phyloP scores from a whole-genome alignment of 2,113 vertebrate species.

The Platysternon megacephalum region DNA sequence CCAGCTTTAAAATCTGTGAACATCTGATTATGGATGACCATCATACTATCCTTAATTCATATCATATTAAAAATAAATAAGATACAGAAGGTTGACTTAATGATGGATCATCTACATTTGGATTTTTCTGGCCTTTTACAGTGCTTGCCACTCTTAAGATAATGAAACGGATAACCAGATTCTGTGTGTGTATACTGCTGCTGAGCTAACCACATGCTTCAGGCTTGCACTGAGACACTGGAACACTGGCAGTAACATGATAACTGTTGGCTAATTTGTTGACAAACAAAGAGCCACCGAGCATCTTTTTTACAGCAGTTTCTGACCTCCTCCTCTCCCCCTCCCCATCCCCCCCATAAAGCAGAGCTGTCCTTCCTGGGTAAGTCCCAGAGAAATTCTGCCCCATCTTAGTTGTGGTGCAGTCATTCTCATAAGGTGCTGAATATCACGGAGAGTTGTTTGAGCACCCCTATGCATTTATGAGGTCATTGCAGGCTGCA shows the following conservation, averaged over 20 bases:
- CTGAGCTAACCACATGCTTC: not conserved
- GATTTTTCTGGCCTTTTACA: not conserved
- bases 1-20: not conserved
- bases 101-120: not conserved
- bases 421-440: not conserved
- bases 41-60: not conserved
- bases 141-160: not conserved
- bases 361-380: no score
- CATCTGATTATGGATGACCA: not conserved
- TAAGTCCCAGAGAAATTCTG: no score
- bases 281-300: not conserved
- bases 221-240: not conserved
- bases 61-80: not conserved
- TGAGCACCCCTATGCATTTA: not conserved
- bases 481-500: not conserved
- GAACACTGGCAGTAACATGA: not conserved
- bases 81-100: slow-evolving; percentile 10
- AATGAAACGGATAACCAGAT: not conserved
- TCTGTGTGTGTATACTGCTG: not conserved
- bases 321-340: no score
- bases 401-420: no score
- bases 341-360: no score
- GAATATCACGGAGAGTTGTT: not conserved
- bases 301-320: no score
- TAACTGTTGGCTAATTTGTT: not conserved